Evolutionary conservation across 2,113 vertebrate species (phyloP).

Genomic region (Sorex araneus): DNA sequence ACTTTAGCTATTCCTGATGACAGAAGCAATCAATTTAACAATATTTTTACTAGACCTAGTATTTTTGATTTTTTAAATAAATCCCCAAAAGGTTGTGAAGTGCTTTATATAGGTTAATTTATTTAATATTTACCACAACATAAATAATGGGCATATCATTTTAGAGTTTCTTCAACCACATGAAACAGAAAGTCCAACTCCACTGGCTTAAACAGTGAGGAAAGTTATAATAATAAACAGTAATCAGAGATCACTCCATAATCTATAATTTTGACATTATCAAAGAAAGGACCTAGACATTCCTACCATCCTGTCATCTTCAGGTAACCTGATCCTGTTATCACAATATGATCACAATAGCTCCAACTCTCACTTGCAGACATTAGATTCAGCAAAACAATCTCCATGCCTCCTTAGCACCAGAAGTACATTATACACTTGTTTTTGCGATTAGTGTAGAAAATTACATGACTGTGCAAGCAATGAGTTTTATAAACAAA

Average conservation of each 20-base stretch:
- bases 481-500: not conserved
- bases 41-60: constrained; percentile 66
- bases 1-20: constrained; percentile 10
- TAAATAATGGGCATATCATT: constrained; percentile 12
- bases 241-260: not conserved
- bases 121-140: constrained; percentile 29
- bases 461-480: not conserved
- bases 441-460: not conserved
- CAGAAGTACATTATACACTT: not conserved
- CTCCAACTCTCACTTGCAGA: not conserved
- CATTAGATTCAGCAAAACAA: not conserved
- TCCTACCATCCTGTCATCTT: not conserved
- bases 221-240: not conserved
- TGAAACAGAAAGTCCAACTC: not conserved
- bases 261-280: too few species aligned
- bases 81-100: constrained; percentile 18
- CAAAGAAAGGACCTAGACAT: not conserved
- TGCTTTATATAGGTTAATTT: constrained; percentile 58
- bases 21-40: constrained; percentile 51
- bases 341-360: not conserved
- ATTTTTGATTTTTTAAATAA: constrained; percentile 65
- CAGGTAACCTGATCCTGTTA: not conserved
- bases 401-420: not conserved
- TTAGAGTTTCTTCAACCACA: constrained; percentile 12
- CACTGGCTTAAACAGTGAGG: not conserved